phyloP scores from a whole-genome alignment of 2,797 vertebrate genomes.

The Micrastur ruficollis region DNA sequence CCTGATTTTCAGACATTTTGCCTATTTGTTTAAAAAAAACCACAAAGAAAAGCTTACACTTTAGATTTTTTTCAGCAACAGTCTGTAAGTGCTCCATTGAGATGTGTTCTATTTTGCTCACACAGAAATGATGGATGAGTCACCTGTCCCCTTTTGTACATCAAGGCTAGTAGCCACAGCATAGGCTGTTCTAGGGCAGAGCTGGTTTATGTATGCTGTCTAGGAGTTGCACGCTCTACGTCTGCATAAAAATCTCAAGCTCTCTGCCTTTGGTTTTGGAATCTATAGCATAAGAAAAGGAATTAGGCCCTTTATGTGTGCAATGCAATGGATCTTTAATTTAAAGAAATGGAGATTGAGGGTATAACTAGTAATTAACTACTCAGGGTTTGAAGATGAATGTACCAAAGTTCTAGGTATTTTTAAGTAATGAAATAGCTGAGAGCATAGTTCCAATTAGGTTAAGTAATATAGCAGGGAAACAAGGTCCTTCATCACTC shows the following conservation, averaged over 20 bases:
- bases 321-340: neutral
- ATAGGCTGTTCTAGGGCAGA: neutral
- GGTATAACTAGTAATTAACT: neutral
- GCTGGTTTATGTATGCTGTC: neutral
- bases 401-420: neutral
- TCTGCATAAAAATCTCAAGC: neutral
- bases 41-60: neutral
- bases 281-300: neutral
- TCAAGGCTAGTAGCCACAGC: neutral
- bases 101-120: neutral
- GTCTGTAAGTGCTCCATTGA: neutral
- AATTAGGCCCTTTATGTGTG: neutral
- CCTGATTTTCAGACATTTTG: neutral
- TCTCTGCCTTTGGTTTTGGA: neutral
- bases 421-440: conserved; percentile 30
- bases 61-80: neutral
- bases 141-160: neutral
- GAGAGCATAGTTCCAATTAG: neutral
- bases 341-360: neutral
- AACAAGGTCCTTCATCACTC: neutral
- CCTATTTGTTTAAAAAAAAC: neutral
- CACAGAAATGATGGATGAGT: neutral
- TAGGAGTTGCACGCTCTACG: neutral
- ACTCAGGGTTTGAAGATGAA: neutral
- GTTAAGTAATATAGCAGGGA: neutral